phyloP scores from a whole-genome alignment of 2,888 invertebrate species.

The Steinernema carpocapsae region DNA sequence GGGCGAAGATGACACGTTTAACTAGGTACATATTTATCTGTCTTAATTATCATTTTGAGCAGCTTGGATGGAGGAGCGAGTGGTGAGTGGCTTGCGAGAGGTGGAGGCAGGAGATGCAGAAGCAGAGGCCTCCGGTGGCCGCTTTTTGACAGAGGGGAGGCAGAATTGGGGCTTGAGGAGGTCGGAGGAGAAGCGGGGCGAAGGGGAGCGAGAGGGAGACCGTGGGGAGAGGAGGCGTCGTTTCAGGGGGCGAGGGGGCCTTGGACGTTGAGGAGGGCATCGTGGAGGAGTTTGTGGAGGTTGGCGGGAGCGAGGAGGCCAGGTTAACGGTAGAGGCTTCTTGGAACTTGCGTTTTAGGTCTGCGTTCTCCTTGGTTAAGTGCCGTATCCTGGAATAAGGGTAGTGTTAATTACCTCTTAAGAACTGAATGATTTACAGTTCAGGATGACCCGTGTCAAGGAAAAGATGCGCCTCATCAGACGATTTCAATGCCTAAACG shows the following conservation, averaged over 20 bases:
- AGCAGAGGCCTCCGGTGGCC: conserved; percentile 5
- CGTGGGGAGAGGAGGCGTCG: conserved; percentile 12
- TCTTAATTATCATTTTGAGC: conserved; percentile 32
- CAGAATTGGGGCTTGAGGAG: not conserved
- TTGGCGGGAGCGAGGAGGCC: not conserved
- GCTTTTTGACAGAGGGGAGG: not conserved
- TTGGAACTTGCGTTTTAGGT: not conserved
- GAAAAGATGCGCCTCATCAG: too few relatives aligned
- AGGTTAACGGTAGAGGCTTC: not conserved
- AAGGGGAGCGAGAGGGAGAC: conserved; percentile 8
- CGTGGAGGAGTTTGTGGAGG: not conserved
- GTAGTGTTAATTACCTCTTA: too few relatives aligned
- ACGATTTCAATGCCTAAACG: too few relatives aligned
- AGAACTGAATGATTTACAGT: too few relatives aligned
- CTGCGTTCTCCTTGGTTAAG: conserved; percentile 1
- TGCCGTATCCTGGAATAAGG: conserved; percentile 9
- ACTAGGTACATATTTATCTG: conserved; percentile 13
- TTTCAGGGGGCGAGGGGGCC: conserved; percentile 12
- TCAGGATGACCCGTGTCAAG: too few relatives aligned
- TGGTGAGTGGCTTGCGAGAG: not conserved
- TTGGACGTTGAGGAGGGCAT: not conserved
- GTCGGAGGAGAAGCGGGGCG: not conserved
- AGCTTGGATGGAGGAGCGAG: conserved; percentile 5
- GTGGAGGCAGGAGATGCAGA: conserved; percentile 23
- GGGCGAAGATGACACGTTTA: conserved; percentile 7